phyloP scores from a whole-genome alignment of 2,797 vertebrate species.

The Phataginus tetradactyla region DNA sequence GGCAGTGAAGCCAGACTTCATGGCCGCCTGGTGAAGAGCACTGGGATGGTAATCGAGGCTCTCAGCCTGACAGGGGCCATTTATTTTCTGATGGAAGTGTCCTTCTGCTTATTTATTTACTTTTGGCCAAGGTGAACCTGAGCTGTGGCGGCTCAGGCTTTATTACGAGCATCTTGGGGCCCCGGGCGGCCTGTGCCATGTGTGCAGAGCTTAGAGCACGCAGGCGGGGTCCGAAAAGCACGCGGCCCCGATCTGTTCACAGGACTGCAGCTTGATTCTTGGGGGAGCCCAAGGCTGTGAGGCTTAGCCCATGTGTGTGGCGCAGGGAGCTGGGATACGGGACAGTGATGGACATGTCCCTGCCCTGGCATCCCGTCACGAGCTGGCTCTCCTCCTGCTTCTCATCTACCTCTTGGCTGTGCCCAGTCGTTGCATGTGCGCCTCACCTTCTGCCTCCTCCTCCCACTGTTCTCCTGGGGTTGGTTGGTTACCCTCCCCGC shows the following conservation, averaged over 20 bases:
- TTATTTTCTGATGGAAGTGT: slow-evolving; percentile 60
- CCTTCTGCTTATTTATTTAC: slow-evolving; percentile 50
- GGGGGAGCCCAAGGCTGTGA: neutral
- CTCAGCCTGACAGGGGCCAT: slow-evolving; percentile 26
- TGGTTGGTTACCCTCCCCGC: neutral
- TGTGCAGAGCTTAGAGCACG: slow-evolving; percentile 9
- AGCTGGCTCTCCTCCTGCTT: neutral
- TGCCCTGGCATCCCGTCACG: neutral
- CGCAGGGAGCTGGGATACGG: neutral
- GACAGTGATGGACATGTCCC: neutral
- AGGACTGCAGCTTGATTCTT: neutral
- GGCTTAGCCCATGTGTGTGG: accelerated
- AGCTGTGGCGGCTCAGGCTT: neutral
- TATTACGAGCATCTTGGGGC: neutral
- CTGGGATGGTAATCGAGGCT: neutral
- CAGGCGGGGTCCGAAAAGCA: neutral
- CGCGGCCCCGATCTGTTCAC: neutral
- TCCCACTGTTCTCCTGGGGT: neutral
- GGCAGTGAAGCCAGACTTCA: neutral
- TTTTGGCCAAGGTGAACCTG: slow-evolving; percentile 56
- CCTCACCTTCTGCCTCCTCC: neutral
- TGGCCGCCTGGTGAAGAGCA: neutral
- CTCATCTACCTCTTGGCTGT: neutral
- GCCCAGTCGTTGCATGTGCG: too few relatives aligned
- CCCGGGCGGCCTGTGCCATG: neutral